Conservation (phyloP, 2,797 vertebrate genomes). For the Falco rusticolus region DNA sequence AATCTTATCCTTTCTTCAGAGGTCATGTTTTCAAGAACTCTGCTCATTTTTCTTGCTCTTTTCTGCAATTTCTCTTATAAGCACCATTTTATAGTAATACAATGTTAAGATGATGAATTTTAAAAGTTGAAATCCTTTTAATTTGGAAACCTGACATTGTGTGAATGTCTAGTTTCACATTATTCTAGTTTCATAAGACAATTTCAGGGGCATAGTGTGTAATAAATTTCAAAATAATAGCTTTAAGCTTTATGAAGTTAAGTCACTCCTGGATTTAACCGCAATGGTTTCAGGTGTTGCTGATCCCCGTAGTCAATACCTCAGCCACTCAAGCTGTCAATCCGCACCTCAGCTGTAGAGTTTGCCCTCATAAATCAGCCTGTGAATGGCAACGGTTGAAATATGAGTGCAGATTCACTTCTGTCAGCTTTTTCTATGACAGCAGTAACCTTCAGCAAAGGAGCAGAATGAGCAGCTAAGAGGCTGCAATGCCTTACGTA, state of each 20-base stretch:
- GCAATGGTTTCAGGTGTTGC: neutral
- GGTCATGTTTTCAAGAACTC: slow-evolving; percentile 47
- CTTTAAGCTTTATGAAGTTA: neutral
- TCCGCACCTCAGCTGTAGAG: neutral
- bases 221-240: slow-evolving; percentile 41
- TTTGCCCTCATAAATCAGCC: slow-evolving; percentile 5
- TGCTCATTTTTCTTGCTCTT: slow-evolving; percentile 47
- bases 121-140: slow-evolving; percentile 24
- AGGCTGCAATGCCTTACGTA: neutral
- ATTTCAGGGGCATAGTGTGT: neutral
- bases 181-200: neutral
- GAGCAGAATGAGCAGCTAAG: neutral
- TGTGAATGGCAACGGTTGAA: neutral
- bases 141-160: slow-evolving; percentile 32
- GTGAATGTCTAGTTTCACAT: slow-evolving; percentile 6
- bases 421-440: neutral
- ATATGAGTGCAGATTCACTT: neutral
- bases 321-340: neutral
- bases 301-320: neutral
- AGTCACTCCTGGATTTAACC: slow-evolving; percentile 1
- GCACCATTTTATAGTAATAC: slow-evolving; percentile 2
- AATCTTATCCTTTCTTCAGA: slow-evolving; percentile 32
- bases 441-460: neutral
- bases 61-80: slow-evolving; percentile 47
- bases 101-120: slow-evolving; percentile 40